phyloP scores from a whole-genome alignment of 1,140 invertebrate genomes.

The Chlorops oryzae region DNA sequence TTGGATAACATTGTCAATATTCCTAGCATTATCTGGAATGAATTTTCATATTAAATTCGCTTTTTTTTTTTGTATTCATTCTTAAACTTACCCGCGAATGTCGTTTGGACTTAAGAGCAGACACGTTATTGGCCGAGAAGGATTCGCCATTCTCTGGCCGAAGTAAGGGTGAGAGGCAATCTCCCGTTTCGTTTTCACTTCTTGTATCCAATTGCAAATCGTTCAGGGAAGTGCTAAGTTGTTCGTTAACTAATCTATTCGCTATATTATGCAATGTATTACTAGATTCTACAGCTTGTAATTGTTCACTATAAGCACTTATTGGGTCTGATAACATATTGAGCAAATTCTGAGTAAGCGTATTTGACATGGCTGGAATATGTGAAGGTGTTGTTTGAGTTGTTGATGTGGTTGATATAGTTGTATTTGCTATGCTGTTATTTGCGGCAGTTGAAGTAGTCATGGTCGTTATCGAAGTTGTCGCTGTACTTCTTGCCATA shows the following conservation, averaged over 20 bases:
- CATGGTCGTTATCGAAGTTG: not conserved
- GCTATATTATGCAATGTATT: too few relatives aligned
- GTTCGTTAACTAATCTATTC: too few relatives aligned
- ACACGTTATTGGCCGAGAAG: too few relatives aligned
- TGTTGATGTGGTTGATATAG: conserved; percentile 9
- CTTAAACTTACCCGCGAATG: too few relatives aligned
- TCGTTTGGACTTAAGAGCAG: too few relatives aligned
- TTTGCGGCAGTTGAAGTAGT: not conserved
- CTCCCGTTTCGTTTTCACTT: too few relatives aligned
- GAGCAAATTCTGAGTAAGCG: conserved; percentile 41
- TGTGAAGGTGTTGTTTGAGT: conserved; percentile 14
- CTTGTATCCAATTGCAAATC: too few relatives aligned
- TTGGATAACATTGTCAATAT: conserved; percentile 36
- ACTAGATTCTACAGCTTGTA: too few relatives aligned
- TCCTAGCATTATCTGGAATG: conserved; percentile 39
- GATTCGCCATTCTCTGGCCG: too few relatives aligned
- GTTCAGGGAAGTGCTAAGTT: too few relatives aligned
- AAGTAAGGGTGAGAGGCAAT: too few relatives aligned
- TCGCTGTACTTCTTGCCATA: not conserved
- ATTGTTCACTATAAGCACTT: conserved; percentile 40
- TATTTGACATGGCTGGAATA: conserved; percentile 36
- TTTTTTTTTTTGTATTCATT: too few relatives aligned
- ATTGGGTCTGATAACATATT: conserved; percentile 46
- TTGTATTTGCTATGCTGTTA: conserved; percentile 1
- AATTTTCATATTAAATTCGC: not conserved